Base-by-base conservation (phyloP, 2,113 vertebrate genomes). In the Sterrhoptilus dennistouni region DNA sequence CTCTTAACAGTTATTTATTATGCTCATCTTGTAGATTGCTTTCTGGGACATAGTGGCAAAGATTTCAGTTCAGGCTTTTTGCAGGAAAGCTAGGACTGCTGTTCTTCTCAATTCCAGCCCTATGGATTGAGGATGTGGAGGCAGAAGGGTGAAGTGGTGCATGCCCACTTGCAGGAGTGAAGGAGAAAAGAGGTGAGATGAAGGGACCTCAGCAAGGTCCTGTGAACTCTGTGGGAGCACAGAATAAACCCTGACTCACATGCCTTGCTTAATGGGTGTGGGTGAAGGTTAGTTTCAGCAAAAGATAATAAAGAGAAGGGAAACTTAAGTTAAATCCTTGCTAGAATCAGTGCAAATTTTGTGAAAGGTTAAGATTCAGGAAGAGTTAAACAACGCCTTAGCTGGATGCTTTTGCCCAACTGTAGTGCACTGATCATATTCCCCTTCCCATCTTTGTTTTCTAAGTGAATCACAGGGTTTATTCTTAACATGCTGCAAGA, bases 1-100 rank as follows among this genome's bases (percentile, higher is more conserved):
- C 38, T 93, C 71, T 85, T 89, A 80, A 47, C 20, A 44, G 47
- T 63, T 93, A 69, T 90, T 85, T 94, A 81, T 86, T 94, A 77
- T 66, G 44, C 50, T 83, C 31, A 49, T 81, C 82, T 77, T 63
- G 42, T 63, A 71, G 68, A 75, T 74, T 71, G 40, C 24, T 88
- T 90, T 83, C 83, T 82, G 81, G 21, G 78, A 78, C 45, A 23
- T 1, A 44, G 42, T 80, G 69, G 40, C 27, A 83, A 18, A 83
- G 47, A 59, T 52, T 74, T 91, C 49, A 49, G 10, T 74, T 69
- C 44, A 57, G n/a, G 19, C 23, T 90, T 77, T 60, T 6, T 0
- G n/a, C 27, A 25, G 52, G 42, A 56, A 13, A 63, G n/a, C 17
- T 72, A 89, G 52, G 63, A 53, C 13, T 68, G 7, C 12, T 42